Evolutionary conservation across 2,797 vertebrate species (phyloP).

Genomic region (Acanthurus lineatus): DNA sequence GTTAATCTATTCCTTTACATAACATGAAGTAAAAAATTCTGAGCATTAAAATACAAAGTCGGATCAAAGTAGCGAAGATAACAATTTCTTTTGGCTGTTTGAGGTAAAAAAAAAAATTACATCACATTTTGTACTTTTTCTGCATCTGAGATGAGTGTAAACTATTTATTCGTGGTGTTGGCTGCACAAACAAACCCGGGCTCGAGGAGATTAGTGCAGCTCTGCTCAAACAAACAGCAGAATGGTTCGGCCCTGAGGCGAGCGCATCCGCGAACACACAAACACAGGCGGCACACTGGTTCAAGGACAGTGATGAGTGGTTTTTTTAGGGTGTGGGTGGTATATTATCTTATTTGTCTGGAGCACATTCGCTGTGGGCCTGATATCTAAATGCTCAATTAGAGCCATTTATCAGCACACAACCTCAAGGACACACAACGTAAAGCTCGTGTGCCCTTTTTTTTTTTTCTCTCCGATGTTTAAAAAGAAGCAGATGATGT

Average conservation of each 20-base stretch:
- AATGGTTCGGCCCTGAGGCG: constrained; percentile 19
- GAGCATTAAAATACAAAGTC: no score
- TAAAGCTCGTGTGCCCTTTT: not conserved
- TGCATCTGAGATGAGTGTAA: no score
- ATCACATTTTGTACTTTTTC: no score
- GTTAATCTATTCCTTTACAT: no score
- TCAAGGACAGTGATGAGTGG: constrained; percentile 12
- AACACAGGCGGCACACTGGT: constrained; percentile 17
- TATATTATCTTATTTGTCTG: constrained; percentile 21
- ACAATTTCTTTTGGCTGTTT: no score
- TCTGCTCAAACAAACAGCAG: constrained; percentile 46
- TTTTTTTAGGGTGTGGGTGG: constrained; percentile 32
- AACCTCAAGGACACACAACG: constrained; percentile 3
- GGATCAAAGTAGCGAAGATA: no score
- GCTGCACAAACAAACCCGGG: constrained; percentile 24
- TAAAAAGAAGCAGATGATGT: not conserved
- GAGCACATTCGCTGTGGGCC: constrained; percentile 29
- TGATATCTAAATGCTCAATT: constrained; percentile 43
- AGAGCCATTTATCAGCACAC: constrained; percentile 37
- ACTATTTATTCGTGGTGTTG: constrained; percentile 17
- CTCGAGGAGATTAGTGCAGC: constrained; percentile 34
- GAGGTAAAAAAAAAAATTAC: no score
- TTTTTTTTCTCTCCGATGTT: not conserved
- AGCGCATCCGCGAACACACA: constrained; percentile 39
- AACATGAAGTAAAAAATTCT: no score